Evolutionary conservation across 2,888 invertebrate species (phyloP).

Genomic region (Eristalinus aeneus): DNA sequence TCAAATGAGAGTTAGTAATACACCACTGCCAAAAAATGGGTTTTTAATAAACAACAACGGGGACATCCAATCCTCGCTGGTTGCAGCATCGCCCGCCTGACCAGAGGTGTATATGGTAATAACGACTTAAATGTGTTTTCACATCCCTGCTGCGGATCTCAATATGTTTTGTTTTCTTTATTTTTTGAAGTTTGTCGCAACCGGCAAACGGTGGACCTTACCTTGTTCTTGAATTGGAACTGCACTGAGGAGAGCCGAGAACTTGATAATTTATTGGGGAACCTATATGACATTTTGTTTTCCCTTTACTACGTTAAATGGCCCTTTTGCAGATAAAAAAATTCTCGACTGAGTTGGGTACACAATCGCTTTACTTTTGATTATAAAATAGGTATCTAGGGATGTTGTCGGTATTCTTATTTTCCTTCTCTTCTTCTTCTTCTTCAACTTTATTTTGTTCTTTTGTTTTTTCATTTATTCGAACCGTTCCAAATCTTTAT

Average conservation of each 20-base stretch:
- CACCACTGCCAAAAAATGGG: slow-evolving; percentile 21
- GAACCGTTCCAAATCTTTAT: slow-evolving; percentile 48
- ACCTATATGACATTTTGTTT: slow-evolving; percentile 78
- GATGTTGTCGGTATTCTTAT: slow-evolving; percentile 30
- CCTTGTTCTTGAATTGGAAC: slow-evolving; percentile 57
- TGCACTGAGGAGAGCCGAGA: slow-evolving; percentile 70
- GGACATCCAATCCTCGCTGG: no score
- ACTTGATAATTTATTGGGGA: slow-evolving; percentile 79
- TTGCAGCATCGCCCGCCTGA: not conserved
- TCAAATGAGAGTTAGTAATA: not conserved
- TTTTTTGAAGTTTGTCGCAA: slow-evolving; percentile 62
- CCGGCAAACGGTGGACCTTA: slow-evolving; percentile 64
- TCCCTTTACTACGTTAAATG: slow-evolving; percentile 67
- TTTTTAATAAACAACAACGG: slow-evolving; percentile 42
- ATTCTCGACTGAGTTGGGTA: slow-evolving; percentile 45
- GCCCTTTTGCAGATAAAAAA: slow-evolving; percentile 64
- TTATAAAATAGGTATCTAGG: slow-evolving; percentile 62
- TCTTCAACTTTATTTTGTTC: slow-evolving; percentile 7
- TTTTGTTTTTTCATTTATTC: slow-evolving; percentile 76
- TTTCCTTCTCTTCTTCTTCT: slow-evolving; percentile 72
- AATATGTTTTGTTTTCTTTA: slow-evolving; percentile 46
- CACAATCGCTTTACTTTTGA: slow-evolving; percentile 67
- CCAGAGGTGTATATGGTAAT: slow-evolving; percentile 53
- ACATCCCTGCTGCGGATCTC: slow-evolving; percentile 63
- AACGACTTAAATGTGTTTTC: slow-evolving; percentile 64